These are phyloP conservation scores for Zaprionus gabonicus DNA, from an alignment of 1,140 invertebrate genomes.

Conservation along the genomic window DNA sequence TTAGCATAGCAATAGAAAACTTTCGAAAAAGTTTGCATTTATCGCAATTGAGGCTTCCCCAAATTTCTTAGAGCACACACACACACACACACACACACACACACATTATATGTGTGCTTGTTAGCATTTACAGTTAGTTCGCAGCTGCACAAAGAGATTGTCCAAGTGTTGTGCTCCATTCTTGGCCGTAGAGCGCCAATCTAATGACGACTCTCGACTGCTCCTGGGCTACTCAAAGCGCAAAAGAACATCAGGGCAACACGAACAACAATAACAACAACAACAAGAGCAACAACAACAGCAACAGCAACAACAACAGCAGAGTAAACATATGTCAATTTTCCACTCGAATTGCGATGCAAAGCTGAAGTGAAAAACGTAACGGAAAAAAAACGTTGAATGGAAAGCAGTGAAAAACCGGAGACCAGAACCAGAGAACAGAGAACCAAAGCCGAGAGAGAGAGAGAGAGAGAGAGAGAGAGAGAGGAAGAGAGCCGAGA, in stretches of 20 bases:
- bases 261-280: conserved; percentile 43
- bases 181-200: conserved; percentile 38
- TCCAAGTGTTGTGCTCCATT: conserved; percentile 4
- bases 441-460: conserved; percentile 1
- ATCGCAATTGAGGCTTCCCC: too few species aligned
- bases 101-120: background rate
- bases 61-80: background rate
- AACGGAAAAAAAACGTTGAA: conserved; percentile 53
- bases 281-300: conserved; percentile 40
- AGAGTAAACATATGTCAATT: conserved; percentile 83
- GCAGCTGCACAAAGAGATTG: conserved; percentile 7
- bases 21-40: background rate
- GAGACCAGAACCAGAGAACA: conserved; percentile 34
- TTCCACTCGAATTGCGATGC: conserved; percentile 81
- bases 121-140: conserved; percentile 19
- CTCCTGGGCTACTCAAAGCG: conserved; percentile 51
- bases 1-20: background rate
- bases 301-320: conserved; percentile 62
- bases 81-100: too few species aligned
- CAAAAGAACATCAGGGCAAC: conserved; percentile 26
- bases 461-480: conserved; percentile 14
- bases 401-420: conserved; percentile 44
- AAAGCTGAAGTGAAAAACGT: conserved; percentile 79
- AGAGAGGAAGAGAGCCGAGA: background rate
- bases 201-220: conserved; percentile 59